Base-by-base conservation (phyloP, 2,888 invertebrate genomes). In the Drosophila subsilvestris region DNA sequence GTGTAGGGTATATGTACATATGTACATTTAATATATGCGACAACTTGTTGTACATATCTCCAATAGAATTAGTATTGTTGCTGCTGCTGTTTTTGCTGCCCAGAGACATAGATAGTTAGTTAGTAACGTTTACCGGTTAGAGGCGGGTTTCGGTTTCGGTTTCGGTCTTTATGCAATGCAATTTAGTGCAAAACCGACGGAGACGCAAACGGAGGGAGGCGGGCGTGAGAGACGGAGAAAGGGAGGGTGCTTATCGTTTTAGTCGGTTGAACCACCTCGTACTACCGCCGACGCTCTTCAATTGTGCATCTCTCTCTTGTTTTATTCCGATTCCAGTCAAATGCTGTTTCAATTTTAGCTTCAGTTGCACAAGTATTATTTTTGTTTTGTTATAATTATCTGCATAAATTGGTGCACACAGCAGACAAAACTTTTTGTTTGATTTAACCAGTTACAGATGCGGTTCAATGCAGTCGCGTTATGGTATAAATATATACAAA, bases 401-500 rank as follows among this genome's bases (percentile, higher is more conserved):
- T 48, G 53, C 65, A 62, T 29, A 44, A 49, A 29, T 48, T 37
- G 32, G 17, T 57, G 27, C 25, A 37, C 14, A 37, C 37, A 37
- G 10, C 55, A n/a, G 1, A 37, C 7, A 32, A 32, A 62, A 56
- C 42, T 20, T 51, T 17, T 51, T 4, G 42, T 51, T 32, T 47
- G 47, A 58, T 10, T 59, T 53, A 58, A 53, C 70, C 67, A 67
- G 51, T 57, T 68, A 61, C 73, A 66, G 58, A 75, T 88, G 75
- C 75, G 83, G 83, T 79, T 86, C 59, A 65, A 58, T 71, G 83
- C 71, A 71, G 78, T 55, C 57, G 37, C 61, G 57, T 49, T 56
- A 56, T 54, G 59, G 47, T 63, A 49, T 49, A 20, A 47, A 56
- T 75, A 48, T 51, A 37, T 51, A 62, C 27, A 58, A 17, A 49